phyloP scores from a whole-genome alignment of 1,140 invertebrate genomes.

The Rhagoletis pomonella region DNA sequence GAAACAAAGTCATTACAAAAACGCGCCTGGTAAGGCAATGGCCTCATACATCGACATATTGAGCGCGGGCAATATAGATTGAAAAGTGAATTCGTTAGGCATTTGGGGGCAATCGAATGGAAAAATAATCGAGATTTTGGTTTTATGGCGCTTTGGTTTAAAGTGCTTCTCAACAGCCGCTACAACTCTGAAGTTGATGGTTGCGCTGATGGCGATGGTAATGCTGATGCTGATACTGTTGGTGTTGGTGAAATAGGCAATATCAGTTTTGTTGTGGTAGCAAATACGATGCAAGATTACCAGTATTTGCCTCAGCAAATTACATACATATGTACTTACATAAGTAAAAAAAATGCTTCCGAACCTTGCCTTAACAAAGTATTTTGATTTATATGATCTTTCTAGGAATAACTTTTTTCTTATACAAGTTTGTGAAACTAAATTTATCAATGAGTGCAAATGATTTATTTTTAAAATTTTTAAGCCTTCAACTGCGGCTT shows the following conservation, averaged over 20 bases:
- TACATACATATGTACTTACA: too few species aligned
- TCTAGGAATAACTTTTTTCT: too few species aligned
- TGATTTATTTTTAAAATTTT: too few species aligned
- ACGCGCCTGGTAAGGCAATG: background rate
- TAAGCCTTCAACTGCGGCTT: too few species aligned
- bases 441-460: too few species aligned
- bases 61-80: background rate
- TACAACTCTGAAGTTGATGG: background rate
- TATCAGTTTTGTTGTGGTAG: background rate
- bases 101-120: conserved; percentile 17
- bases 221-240: background rate
- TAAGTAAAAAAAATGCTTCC: too few species aligned
- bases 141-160: background rate
- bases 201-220: background rate
- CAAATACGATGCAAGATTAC: too few species aligned
- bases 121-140: background rate
- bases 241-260: too few species aligned
- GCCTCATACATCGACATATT: background rate
- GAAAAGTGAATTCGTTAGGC: background rate
- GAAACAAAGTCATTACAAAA: background rate
- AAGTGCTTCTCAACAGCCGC: background rate
- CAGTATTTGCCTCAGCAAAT: too few species aligned
- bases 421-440: too few species aligned
- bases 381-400: too few species aligned
- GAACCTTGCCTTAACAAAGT: too few species aligned